Base-by-base conservation (phyloP, 2,113 vertebrate genomes). In the Upupa epops region DNA sequence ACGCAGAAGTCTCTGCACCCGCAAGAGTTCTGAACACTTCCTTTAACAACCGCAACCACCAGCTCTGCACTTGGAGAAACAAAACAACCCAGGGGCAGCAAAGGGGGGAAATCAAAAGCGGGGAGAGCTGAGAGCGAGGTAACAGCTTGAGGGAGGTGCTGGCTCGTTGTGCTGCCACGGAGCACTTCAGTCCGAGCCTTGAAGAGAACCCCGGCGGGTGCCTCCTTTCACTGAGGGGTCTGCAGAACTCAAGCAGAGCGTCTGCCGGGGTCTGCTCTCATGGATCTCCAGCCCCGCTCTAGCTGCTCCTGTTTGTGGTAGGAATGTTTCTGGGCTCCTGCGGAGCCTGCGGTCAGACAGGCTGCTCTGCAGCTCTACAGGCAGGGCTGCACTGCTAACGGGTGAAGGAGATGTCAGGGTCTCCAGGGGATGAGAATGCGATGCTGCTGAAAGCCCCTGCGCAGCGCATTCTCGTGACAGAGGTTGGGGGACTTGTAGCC, bases 111-210 rank as follows among this genome's bases (percentile, higher is more conserved):
- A 83, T 65, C 42, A 68, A 75, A 91, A 92, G 74, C 71, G 80
- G 79, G 77, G 56, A 88, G 88, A 77, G 42, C 64, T 85, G 65
- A 81, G 66, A 48, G 82, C 32, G 73, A 91, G 86, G 48, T 73
- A 91, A 94, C 79, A 94, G 82, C 83, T 92, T 92, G 90, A 90
- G 85, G 91, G 85, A 51, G 59, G 59, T 37, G 6, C 72, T 91
- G 72, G 72, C 71, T 92, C 91, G 61, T 77, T 95, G 77, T 52
- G 56, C 83, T 88, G 48, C 75, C 72, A 64, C 45, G 71, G 71
- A 92, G 79, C 60, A 90, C 85, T 94, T 92, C 94, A 94, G 88
- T 92, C 56, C 61, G 8, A 81, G 86, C 93, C 93, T 92, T 95
- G 92, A 95, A 96, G 92, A 89, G 86, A 95, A 93, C 90, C 93